These are phyloP conservation scores for Acanthornis magna DNA, from an alignment of 2,797 vertebrate species.

Conservation along the genomic window DNA sequence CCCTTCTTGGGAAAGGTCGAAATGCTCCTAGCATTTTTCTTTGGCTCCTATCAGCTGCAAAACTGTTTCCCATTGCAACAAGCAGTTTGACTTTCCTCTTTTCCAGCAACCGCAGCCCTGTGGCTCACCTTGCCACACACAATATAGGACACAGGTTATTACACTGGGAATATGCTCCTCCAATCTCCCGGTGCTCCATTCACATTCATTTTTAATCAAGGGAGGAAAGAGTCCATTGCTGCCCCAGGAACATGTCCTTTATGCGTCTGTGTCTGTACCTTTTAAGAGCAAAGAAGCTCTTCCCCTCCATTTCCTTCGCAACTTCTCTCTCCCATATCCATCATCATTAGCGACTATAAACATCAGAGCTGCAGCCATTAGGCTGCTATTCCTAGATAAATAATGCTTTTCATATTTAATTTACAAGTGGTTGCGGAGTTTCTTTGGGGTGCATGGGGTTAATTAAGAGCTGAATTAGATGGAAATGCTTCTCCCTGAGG, in stretches of 20 bases:
- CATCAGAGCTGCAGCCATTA: conserved; percentile 61
- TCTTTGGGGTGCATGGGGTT: conserved; percentile 76
- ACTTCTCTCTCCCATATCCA: conserved; percentile 55
- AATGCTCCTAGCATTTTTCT: background rate
- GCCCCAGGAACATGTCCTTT: background rate
- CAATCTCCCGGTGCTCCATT: background rate
- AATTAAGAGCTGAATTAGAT: conserved; percentile 81
- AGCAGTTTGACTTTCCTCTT: background rate
- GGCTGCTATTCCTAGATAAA: conserved; percentile 75
- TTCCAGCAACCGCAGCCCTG: background rate
- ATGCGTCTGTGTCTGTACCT: background rate
- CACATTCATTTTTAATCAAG: background rate
- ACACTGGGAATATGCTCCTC: background rate
- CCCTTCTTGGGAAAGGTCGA: background rate
- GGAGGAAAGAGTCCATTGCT: background rate
- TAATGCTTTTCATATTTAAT: conserved; percentile 82
- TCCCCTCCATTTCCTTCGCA: background rate
- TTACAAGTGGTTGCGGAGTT: conserved; percentile 71
- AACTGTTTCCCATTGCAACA: background rate
- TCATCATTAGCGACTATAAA: conserved; percentile 76
- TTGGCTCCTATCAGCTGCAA: background rate
- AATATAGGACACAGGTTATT: background rate
- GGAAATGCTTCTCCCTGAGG: conserved; percentile 65
- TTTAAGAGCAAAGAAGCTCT: background rate
- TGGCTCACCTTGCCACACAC: background rate